Evolutionary conservation across 2,888 invertebrate species (phyloP), one percentile per base, ranked within the genome.

Genomic region (Autographa pulchrina): DNA sequence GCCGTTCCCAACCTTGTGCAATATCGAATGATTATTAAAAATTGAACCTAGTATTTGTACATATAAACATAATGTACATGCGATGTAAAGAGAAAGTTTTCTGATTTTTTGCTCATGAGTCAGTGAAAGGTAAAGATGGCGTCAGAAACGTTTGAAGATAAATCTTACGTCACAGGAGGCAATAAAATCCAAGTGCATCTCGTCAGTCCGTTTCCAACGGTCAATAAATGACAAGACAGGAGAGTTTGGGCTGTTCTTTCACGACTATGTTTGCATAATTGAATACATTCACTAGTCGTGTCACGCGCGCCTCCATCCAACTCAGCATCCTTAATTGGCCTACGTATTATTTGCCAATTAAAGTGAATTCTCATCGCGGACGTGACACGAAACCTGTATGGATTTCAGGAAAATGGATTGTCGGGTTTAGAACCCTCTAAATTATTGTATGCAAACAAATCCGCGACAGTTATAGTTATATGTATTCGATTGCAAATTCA

Each of bases 331-430:
- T 92, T 96, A 96, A 96, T 96, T 96, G 94, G 94, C 93, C 93
- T 95, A 92, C 94, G 96, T 96, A 96, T 96, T 96, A 96, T 96
- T 96, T 96, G 96, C 96, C 96, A 96, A 96, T 96, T 96, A 96
- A 95, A 96, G 95, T 94, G 94, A 95, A 96, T 95, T 96, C 92
- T 95, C 96, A 93, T 94, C 89, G 93, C 86, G 91, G 88, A 96
- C 95, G 95, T 96, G 95, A 95, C 92, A 87, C 86, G 95, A 95
- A 96, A 95, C 92, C 92, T 89, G 88, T 92, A 94, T 93, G 90
- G 90, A 91, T 91, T 89, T 75, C 77, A 43, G 86, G 79, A 83
- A 88, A 90, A 91, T 91, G 91, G 90, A 77, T 77, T 77, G 66
- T 78, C 88, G 90, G 87, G 85, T 86, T 89, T 82, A 83, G 85